Base-by-base conservation (phyloP, 92 coral and sea anemone species). In the Blastomussa wellsi region DNA sequence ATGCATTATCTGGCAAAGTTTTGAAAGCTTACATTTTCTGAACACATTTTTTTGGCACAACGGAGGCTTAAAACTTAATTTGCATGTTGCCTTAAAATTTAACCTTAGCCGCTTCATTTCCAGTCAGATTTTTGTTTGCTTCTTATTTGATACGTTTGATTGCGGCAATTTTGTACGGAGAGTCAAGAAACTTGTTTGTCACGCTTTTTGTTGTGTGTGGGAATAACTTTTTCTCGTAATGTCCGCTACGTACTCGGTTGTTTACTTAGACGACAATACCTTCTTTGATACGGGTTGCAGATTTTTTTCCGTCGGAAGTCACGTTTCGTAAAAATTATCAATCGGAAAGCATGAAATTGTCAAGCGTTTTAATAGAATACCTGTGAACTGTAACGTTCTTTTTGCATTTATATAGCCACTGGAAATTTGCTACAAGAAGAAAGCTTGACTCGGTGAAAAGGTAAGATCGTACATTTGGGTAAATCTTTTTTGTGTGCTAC, bases 241-340 rank as follows among this genome's bases (percentile, higher is more conserved):
- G 77, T 70, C 85, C 85, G 85, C 65, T 33, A 70, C 83, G 64
- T 33, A 22, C 42, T 26, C 32, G 12, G 20, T 13, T 83, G 86
- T 83, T 83, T 83, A 83, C 80, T n/a, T 22, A 38, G 65, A 8
- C 49, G 68, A 81, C 85, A 81, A 81, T 49, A 52, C 36, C 7
- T 33, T 19, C 85, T 69, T 81, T 81, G 67, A 81, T 81, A 49
- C 64, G 69, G 20, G 24, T 48, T 26, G 49, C n/a, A 31, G 44
- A 4, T 37, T 26, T 55, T 62, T 57, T 72, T 83, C 86, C 86
- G 86, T 83, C 79, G 79, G 86, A 73, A 83, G 80, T 73, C 86
- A 83, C 86, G 86, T 83, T 33, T 59, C 79, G 69, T 15, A n/a
- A 17, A 28, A 26, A 11, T 68, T 68, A 32, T 28, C 17, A 44